phyloP scores from a whole-genome alignment of 2,888 invertebrate species.

The Leucania comma region DNA sequence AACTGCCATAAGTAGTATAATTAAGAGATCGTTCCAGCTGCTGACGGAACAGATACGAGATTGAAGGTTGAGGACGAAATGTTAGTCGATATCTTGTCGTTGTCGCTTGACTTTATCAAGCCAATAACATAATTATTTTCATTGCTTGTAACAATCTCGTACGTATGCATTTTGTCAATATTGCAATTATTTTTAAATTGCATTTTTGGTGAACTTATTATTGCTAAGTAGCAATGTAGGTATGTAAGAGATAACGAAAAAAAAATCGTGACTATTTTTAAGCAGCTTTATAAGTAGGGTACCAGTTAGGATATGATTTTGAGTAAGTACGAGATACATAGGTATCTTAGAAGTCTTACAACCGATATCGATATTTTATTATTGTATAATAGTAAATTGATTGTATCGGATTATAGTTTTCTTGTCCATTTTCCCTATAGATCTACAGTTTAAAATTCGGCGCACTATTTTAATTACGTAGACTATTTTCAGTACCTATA shows the following conservation, averaged over 20 bases:
- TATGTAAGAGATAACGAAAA: not conserved
- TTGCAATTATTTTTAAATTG: constrained; percentile 41
- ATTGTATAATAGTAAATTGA: not conserved
- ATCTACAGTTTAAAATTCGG: constrained; percentile 5
- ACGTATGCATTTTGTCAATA: constrained; percentile 26
- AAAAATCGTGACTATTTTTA: not conserved
- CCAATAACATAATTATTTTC: too few relatives aligned
- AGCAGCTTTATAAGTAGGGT: not conserved
- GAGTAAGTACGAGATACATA: not conserved
- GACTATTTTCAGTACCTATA: not conserved
- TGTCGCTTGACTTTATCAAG: too few relatives aligned
- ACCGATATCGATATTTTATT: not conserved
- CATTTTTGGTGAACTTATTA: constrained; percentile 25
- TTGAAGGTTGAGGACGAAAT: not conserved
- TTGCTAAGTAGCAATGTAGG: not conserved
- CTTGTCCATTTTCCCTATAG: not conserved
- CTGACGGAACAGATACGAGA: constrained; percentile 10
- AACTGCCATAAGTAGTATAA: constrained; percentile 87
- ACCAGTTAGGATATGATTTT: not conserved
- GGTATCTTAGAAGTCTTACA: constrained; percentile 10
- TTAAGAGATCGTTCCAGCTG: constrained; percentile 64
- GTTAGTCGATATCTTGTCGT: not conserved
- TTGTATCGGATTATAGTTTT: not conserved
- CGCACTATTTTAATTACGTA: not conserved
- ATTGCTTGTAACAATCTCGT: not conserved